Conservation (phyloP, 2,888 invertebrate genomes). For the Euproctis similis region DNA sequence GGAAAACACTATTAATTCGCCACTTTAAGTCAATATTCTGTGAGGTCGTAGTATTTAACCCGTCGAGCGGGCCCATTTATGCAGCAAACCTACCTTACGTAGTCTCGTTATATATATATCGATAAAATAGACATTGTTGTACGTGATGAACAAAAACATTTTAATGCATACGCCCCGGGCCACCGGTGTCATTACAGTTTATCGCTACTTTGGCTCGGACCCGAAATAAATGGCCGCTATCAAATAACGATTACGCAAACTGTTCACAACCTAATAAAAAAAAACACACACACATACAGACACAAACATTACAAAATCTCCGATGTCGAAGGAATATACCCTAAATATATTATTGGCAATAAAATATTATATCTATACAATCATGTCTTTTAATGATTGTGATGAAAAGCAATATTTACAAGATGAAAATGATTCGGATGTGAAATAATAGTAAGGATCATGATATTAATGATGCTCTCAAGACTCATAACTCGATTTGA, state of each 20-base stretch:
- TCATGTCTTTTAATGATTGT: slow-evolving; percentile 39
- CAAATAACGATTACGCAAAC: slow-evolving; percentile 62
- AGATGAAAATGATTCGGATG: no score
- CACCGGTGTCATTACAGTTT: slow-evolving; percentile 54
- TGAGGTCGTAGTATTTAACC: no score
- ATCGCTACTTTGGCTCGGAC: slow-evolving; percentile 46
- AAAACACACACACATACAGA: no score
- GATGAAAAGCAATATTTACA: slow-evolving; percentile 26
- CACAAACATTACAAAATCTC: slow-evolving; percentile 57
- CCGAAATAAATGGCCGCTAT: slow-evolving; percentile 61
- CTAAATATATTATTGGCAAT: slow-evolving; percentile 51
- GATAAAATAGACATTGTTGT: slow-evolving; percentile 7
- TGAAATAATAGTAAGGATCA: no score
- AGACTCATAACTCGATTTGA: no score
- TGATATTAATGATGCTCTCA: no score
- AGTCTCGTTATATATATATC: no score
- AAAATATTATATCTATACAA: slow-evolving; percentile 46
- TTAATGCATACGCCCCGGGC: slow-evolving; percentile 46
- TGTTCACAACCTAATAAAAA: slow-evolving; percentile 64
- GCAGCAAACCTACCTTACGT: slow-evolving; percentile 10
- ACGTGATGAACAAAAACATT: slow-evolving; percentile 34
- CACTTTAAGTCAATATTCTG: not conserved
- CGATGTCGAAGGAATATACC: slow-evolving; percentile 61
- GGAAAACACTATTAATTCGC: not conserved
- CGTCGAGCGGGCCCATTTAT: no score